phyloP scores from a whole-genome alignment of 1,140 invertebrate species.

The Whitmania pigra region DNA sequence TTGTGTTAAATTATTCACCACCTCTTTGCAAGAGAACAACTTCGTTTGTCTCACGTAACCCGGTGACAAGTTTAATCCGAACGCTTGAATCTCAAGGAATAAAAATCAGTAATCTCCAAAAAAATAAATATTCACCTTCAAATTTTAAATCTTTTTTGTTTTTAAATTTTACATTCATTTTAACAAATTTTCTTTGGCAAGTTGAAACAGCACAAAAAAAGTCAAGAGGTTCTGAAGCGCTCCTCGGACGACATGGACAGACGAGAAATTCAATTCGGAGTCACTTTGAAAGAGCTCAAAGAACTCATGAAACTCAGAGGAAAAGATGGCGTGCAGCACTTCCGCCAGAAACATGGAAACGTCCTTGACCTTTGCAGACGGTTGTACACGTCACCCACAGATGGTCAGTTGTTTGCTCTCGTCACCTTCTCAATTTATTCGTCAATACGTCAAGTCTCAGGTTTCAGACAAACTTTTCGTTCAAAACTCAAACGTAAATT shows the following conservation, averaged over 20 bases:
- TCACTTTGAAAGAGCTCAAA: background rate
- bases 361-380: background rate
- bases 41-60: no score
- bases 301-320: conserved; percentile 5
- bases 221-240: background rate
- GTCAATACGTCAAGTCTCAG: no score
- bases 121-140: no score
- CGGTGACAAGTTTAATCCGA: no score
- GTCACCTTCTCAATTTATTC: background rate
- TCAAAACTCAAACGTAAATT: no score
- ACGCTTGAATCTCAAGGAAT: no score
- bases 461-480: no score
- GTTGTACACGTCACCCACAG: background rate
- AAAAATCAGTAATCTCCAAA: no score
- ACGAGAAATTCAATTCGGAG: background rate
- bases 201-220: background rate
- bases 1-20: no score
- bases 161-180: no score
- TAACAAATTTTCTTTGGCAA: background rate
- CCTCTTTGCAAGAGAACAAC: no score
- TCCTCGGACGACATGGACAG: background rate
- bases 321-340: background rate
- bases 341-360: background rate
- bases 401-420: background rate
- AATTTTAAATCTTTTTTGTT: no score